A percentile compares a stretch with the other conserved stretches of the same genome.
phyloP scores from a whole-genome alignment of 2,888 invertebrate species.

The Xiphydria camelus region DNA sequence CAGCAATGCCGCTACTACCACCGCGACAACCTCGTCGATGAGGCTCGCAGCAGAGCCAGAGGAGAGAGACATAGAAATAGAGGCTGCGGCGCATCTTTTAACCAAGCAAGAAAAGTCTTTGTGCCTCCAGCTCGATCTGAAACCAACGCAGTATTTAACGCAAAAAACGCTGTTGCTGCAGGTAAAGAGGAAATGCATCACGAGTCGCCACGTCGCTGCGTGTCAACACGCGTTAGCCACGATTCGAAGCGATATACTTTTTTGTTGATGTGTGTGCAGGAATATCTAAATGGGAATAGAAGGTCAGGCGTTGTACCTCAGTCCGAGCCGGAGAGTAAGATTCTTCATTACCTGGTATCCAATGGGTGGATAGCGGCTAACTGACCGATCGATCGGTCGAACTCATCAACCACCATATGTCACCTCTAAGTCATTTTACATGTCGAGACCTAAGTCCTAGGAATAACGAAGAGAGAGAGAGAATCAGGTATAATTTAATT shows the following conservation, averaged over 20 bases:
- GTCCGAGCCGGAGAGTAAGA: constrained; percentile 62
- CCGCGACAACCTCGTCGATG: constrained; percentile 42
- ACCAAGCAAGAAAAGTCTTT: constrained; percentile 54
- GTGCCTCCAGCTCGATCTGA: constrained; percentile 68
- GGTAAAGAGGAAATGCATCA: too few species aligned
- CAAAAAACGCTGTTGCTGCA: constrained; percentile 84
- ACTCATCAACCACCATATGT: constrained; percentile 23
- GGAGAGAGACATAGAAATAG: constrained; percentile 48
- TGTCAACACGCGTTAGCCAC: too few species aligned
- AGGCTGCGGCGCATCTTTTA: constrained; percentile 53
- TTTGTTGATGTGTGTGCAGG: constrained; percentile 38
- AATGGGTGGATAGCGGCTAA: constrained; percentile 63
- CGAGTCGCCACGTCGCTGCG: too few species aligned
- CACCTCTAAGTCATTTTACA: constrained; percentile 43
- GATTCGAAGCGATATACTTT: too few species aligned
- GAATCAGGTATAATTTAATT: too few species aligned
- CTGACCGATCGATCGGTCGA: constrained; percentile 25
- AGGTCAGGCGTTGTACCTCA: constrained; percentile 56
- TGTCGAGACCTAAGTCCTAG: constrained; percentile 37
- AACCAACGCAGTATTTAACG: constrained; percentile 86
- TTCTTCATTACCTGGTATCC: constrained; percentile 62
- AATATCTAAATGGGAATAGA: constrained; percentile 54
- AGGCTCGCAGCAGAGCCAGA: constrained; percentile 35
- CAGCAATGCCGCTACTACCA: constrained; percentile 44
- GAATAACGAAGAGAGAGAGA: constrained; percentile 4